phyloP scores from a whole-genome alignment of 2,888 invertebrate species.

The Congeria kusceri region DNA sequence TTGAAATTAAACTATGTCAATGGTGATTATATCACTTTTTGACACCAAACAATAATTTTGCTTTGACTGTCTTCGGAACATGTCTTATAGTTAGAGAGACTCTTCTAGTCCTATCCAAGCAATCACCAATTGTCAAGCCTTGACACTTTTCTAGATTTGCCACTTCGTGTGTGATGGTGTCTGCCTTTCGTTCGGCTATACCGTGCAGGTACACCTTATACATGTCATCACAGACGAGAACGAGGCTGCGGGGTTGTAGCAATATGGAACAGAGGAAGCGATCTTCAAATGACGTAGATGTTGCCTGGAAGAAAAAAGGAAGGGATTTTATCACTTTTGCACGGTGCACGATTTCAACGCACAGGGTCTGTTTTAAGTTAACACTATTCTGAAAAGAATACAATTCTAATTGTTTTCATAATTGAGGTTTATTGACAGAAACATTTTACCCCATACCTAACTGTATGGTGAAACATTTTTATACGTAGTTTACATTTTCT shows the following conservation, averaged over 20 bases:
- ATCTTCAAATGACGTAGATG: constrained; percentile 77
- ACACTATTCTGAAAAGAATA: too few species aligned
- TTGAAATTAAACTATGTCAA: neutral
- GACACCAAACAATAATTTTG: constrained; percentile 80
- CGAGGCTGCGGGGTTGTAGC: constrained; percentile 94
- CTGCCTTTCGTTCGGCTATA: constrained; percentile 91
- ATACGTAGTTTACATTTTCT: too few species aligned
- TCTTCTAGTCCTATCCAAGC: constrained; percentile 89
- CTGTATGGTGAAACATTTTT: too few species aligned
- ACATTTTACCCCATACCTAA: too few species aligned
- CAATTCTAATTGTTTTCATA: too few species aligned
- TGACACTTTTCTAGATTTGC: constrained; percentile 88
- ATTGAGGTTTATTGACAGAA: too few species aligned
- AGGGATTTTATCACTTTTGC: too few species aligned
- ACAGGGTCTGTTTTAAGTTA: too few species aligned
- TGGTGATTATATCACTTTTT: constrained; percentile 60
- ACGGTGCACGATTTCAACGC: too few species aligned
- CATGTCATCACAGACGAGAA: constrained; percentile 93
- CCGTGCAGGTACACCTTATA: constrained; percentile 95
- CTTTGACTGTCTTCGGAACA: constrained; percentile 90
- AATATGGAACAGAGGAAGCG: constrained; percentile 89
- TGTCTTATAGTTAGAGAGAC: constrained; percentile 96
- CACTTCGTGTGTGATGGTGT: constrained; percentile 87
- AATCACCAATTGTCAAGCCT: constrained; percentile 87
- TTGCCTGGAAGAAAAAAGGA: constrained; percentile 21